Base-by-base conservation (phyloP, 2,797 vertebrate species). In the Syndactyla subalaris region DNA sequence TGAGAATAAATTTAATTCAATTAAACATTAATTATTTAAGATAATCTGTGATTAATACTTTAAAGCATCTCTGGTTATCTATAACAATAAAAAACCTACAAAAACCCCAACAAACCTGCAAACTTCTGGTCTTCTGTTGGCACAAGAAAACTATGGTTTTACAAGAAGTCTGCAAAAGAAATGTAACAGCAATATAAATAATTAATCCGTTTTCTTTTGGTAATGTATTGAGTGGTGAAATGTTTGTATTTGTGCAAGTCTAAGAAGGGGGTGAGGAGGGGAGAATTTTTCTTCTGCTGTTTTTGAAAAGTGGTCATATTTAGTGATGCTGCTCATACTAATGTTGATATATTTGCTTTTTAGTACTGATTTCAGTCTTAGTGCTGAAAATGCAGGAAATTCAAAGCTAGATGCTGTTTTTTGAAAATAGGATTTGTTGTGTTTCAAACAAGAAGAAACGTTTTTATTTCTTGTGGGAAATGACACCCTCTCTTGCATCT, bases 341-440 rank as follows among this genome's bases (percentile, higher is more conserved):
- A 26, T 32, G 21, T 19, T 52, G 2, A 8, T n/a, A 10, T 41
- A 34, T 20, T 54, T 36, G n/a, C 14, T 55, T 55, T 73, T 29
- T 8, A 49, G 9, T 58, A 41, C 9, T 7, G 7, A 2, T 46
- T 90, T 91, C 39, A 51, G 21, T 54, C 18, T 63, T 76, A 54
- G 55, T 57, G 45, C 86, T 93, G 68, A 97, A 97, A 97, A 67
- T 59, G 5, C 70, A 95, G 84, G 77, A 96, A 92, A 81, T 88
- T 90, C 55, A 81, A 67, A 97, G 39, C 89, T 92, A 77, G 78
- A 48, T 61, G 26, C 77, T 51, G 6, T 39, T 92, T 82, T 91
- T 84, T 92, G 21, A 63, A 93, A 95, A 74, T 45, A 76, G 70
- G 66, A 89, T 96, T 75, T 78, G 34, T 79, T 49, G 11, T 54